Base-by-base conservation (phyloP, 2,113 vertebrate species). In the Halcyon malimbica region DNA sequence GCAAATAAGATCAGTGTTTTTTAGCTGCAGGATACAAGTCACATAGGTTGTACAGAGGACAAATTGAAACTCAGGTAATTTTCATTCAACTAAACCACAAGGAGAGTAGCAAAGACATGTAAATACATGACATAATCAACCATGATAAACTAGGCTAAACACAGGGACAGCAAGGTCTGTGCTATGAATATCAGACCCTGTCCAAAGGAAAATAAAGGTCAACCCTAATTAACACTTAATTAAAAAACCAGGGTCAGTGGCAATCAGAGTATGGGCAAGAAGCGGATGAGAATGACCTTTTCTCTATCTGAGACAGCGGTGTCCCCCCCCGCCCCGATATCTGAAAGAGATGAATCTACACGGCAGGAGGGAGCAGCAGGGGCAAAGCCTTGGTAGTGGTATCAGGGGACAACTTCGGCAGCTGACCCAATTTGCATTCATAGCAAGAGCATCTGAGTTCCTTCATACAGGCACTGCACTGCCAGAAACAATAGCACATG, bases 361-460 rank as follows among this genome's bases (percentile, higher is more conserved):
- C 5, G 1, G 76, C 60, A 78, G 83, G 77, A 96, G 31, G 37
- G 23, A 92, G 69, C 33, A 82, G 76, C 56, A 70, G 73, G 1
- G 1, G n/a, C 71, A 81, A 60, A 89, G 64, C 33, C 53, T 84
- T 0, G 0, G 2, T 48, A 21, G n/a, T 54, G 73, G 60, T 89
- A 79, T 15, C 86, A 88, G 12, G 90, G 57, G 77, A 92, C 65
- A 53, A 1, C 41, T 63, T 84, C 2, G 0, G 73, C 68, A 87
- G 83, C 90, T 93, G 90, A 96, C 86, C 73, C 62, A 71, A 90
- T 95, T 92, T 89, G 44, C 62, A 90, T 92, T 79, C 88, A 78
- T 59, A 90, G 39, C 64, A 75, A 82, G 95, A 94, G 44, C 41
- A 28, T 63, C 80, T 64, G 65, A 92, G 11, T 48, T 90, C 53